These are phyloP conservation scores for Tenrec ecaudatus DNA, from an alignment of 2,113 vertebrate species.

Conservation along the genomic window DNA sequence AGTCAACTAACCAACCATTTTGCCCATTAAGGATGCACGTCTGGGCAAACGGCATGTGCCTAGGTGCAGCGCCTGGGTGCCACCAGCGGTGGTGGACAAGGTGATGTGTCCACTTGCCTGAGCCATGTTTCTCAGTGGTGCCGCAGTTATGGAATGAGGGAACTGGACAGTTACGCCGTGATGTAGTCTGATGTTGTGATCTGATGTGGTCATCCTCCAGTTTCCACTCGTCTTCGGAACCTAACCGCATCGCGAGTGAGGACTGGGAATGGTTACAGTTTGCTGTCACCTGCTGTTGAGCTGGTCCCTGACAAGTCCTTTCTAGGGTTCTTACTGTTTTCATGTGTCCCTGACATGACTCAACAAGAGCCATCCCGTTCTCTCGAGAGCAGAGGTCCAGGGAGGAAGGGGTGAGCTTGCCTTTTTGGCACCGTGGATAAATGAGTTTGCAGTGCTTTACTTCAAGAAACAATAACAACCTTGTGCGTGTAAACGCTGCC, in stretches of 20 bases:
- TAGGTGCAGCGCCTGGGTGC: too few species aligned
- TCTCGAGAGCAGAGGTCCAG: neutral
- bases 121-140: neutral
- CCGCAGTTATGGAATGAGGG: neutral
- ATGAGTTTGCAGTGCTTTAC: neutral
- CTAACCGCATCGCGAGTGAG: neutral
- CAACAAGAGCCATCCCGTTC: neutral
- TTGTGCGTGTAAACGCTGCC: rapidly evolving
- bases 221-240: neutral
- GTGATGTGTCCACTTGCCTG: neutral
- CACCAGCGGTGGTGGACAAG: neutral
- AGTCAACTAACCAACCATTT: neutral
- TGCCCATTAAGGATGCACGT: neutral
- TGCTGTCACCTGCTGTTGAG: neutral
- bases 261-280: neutral
- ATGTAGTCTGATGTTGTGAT: neutral
- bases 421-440: neutral
- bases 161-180: too few species aligned
- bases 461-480: neutral
- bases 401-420: neutral
- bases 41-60: neutral
- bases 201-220: neutral
- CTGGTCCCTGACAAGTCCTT: neutral
- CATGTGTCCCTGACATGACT: too few species aligned
- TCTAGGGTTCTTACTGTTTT: neutral